Evolutionary conservation across 2,113 vertebrate species (phyloP).

Genomic region (Amblyornis subalaris): DNA sequence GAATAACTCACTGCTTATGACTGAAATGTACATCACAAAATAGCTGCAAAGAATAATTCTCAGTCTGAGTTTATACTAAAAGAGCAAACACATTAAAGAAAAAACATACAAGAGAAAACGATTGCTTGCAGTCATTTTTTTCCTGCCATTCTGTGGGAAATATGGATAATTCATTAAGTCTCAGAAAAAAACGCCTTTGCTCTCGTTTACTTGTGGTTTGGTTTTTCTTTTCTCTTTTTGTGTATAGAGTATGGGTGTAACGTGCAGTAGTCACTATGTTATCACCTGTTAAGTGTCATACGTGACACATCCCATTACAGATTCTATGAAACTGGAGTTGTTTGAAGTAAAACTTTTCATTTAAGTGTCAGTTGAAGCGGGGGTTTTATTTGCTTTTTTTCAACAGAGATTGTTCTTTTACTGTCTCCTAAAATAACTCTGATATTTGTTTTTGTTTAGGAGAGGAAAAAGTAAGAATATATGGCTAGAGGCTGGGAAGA

Average conservation of each 20-base stretch:
- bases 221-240: not conserved
- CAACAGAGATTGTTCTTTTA: not conserved
- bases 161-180: not conserved
- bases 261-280: not conserved
- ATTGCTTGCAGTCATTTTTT: conserved; percentile 9
- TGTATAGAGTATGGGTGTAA: not conserved
- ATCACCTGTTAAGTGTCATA: conserved; percentile 5
- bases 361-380: not conserved
- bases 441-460: conserved; percentile 17
- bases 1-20: not conserved
- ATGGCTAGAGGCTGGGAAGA: not conserved
- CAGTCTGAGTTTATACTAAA: not conserved
- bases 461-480: not conserved
- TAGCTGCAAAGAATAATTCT: not conserved
- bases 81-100: not conserved
- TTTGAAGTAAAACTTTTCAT: conserved; percentile 38
- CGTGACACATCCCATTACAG: not conserved
- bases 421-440: conserved; percentile 26
- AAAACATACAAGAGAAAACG: not conserved
- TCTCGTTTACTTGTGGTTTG: not conserved
- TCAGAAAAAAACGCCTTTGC: not conserved
- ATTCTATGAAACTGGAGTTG: not conserved
- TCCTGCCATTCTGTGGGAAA: not conserved
- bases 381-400: not conserved
- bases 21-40: not conserved